Evolutionary conservation across 2,888 invertebrate species (phyloP).

Genomic region (Chaitophorus viminalis): DNA sequence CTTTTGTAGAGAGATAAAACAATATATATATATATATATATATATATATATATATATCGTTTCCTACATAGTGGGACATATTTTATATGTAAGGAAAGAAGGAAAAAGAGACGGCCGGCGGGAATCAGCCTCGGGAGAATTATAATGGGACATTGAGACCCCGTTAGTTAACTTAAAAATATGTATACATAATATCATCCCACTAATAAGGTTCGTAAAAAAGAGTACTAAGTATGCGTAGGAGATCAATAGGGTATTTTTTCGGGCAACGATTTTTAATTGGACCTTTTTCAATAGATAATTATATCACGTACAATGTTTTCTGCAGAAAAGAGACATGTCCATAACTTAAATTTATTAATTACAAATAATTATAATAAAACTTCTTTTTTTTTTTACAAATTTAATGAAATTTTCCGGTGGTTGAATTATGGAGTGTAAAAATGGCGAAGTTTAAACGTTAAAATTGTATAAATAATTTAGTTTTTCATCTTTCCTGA

Average conservation of each 20-base stretch:
- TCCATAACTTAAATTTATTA: too few relatives aligned
- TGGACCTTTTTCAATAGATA: not conserved
- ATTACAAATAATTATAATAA: too few relatives aligned
- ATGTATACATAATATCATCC: not conserved
- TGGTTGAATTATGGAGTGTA: too few relatives aligned
- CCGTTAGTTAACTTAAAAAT: conserved; percentile 15
- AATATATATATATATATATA: too few relatives aligned
- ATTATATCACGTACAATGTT: not conserved
- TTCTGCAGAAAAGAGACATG: too few relatives aligned
- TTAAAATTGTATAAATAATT: too few relatives aligned
- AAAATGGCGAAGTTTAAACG: too few relatives aligned
- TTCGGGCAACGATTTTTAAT: conserved; percentile 22
- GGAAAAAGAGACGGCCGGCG: not conserved
- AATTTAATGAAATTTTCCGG: too few relatives aligned
- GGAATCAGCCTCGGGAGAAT: conserved; percentile 18
- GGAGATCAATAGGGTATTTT: not conserved
- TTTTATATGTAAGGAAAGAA: not conserved
- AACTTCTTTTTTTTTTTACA: too few relatives aligned
- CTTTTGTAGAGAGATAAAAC: conserved; percentile 28
- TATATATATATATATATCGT: too few relatives aligned
- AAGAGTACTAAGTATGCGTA: not conserved
- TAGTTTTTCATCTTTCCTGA: too few relatives aligned
- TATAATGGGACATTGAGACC: conserved; percentile 39
- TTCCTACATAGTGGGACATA: not conserved
- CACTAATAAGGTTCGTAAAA: not conserved